phyloP scores from a whole-genome alignment of 2,797 vertebrate genomes.

The Limosa lapponica region DNA sequence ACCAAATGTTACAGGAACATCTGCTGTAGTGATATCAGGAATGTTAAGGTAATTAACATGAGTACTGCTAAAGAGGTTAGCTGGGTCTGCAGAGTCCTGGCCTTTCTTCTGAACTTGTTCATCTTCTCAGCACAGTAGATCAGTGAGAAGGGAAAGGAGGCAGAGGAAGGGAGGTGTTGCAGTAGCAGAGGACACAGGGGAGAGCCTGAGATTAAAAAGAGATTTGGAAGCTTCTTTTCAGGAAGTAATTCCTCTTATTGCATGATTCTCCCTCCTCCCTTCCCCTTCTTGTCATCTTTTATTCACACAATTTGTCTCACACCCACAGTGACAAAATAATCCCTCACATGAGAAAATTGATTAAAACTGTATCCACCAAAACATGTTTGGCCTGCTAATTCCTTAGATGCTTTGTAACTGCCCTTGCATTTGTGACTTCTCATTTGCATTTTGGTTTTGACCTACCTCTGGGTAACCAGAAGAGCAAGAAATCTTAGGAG shows the following conservation, averaged over 20 bases:
- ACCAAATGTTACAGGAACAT: background rate
- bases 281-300: background rate
- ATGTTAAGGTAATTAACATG: background rate
- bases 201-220: background rate
- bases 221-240: background rate
- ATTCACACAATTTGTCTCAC: background rate
- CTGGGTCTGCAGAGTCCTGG: background rate
- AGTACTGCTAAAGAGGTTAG: background rate
- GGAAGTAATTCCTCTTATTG: background rate
- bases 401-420: background rate
- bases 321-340: background rate
- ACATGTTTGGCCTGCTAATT: background rate
- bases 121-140: background rate
- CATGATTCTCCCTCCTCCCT: background rate
- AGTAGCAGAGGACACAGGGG: background rate
- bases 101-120: background rate
- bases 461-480: background rate
- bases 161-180: background rate
- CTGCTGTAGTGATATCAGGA: background rate
- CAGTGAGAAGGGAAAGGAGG: background rate
- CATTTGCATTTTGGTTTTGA: background rate
- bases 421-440: background rate
- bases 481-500: background rate
- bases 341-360: background rate
- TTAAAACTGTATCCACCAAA: background rate